Conservation (phyloP, 2,113 vertebrate species). For the Gallinago paraguaiae region DNA sequence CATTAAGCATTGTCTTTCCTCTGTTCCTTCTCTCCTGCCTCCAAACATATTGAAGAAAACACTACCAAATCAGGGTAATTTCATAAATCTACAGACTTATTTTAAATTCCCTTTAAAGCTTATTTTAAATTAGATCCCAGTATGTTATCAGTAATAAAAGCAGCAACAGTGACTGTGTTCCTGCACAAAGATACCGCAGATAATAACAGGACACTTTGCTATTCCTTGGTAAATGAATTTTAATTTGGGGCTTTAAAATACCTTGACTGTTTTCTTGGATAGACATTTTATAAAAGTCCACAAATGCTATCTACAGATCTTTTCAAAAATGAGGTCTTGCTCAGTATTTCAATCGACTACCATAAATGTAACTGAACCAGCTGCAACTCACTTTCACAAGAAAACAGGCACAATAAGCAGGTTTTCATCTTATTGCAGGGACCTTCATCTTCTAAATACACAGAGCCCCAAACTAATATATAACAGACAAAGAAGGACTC, state of each 20-base stretch:
- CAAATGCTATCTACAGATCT: neutral
- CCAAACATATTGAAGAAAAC: neutral
- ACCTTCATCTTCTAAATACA: neutral
- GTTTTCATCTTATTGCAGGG: neutral
- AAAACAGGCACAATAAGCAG: neutral
- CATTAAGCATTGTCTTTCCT: neutral
- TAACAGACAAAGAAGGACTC: neutral
- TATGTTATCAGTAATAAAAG: neutral
- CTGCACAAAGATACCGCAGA: neutral
- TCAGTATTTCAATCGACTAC: neutral
- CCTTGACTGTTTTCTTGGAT: neutral
- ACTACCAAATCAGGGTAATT: neutral
- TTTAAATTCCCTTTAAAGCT: neutral
- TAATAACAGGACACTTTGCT: neutral
- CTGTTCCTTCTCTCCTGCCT: neutral
- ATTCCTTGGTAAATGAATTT: neutral
- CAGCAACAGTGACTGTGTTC: neutral
- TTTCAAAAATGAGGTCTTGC: neutral
- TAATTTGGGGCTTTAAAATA: neutral
- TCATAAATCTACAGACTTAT: neutral
- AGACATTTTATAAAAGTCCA: neutral
- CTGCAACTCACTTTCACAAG: neutral
- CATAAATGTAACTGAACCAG: neutral
- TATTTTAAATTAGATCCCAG: neutral
- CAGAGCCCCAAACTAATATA: neutral